phyloP scores from a whole-genome alignment of 2,113 vertebrate species.

The Odobenus rosmarus region DNA sequence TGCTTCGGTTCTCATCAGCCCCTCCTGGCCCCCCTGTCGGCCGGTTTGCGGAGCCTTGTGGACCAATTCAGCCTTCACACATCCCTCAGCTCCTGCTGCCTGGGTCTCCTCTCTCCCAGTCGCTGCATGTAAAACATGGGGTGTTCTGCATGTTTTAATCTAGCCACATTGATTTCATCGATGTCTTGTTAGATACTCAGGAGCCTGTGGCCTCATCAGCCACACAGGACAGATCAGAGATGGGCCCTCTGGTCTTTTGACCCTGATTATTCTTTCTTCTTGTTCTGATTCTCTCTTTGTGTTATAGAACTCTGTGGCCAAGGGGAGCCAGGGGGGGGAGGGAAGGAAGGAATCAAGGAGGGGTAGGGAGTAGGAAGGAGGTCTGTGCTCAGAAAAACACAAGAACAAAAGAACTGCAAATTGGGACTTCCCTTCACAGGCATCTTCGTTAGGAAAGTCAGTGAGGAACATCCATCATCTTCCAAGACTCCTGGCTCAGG shows the following conservation, averaged over 20 bases:
- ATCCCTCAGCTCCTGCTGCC: background rate
- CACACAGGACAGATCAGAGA: slow-evolving; percentile 42
- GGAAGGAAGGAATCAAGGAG: background rate
- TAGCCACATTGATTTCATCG: slow-evolving; percentile 55
- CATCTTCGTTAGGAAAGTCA: background rate
- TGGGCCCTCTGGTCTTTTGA: slow-evolving; percentile 60
- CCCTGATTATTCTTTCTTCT: slow-evolving; percentile 63
- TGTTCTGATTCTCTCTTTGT: slow-evolving; percentile 38
- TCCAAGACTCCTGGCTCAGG: background rate
- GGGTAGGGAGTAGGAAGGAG: background rate
- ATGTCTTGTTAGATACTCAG: slow-evolving; percentile 52
- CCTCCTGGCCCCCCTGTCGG: background rate
- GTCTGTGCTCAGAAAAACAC: slow-evolving; percentile 13
- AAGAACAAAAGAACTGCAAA: slow-evolving; percentile 52
- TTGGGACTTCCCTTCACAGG: background rate
- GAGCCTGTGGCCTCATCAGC: background rate
- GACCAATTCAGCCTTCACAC: background rate
- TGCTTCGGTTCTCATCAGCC: background rate
- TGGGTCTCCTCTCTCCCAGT: background rate
- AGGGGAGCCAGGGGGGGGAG: background rate
- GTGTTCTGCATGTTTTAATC: slow-evolving; percentile 59
- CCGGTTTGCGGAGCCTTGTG: background rate
- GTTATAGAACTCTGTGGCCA: background rate
- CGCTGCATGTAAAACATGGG: background rate
- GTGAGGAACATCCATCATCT: background rate